Evolutionary conservation across 2,888 invertebrate genomes (phyloP).

Genomic region (Rhagonycha lutea): DNA sequence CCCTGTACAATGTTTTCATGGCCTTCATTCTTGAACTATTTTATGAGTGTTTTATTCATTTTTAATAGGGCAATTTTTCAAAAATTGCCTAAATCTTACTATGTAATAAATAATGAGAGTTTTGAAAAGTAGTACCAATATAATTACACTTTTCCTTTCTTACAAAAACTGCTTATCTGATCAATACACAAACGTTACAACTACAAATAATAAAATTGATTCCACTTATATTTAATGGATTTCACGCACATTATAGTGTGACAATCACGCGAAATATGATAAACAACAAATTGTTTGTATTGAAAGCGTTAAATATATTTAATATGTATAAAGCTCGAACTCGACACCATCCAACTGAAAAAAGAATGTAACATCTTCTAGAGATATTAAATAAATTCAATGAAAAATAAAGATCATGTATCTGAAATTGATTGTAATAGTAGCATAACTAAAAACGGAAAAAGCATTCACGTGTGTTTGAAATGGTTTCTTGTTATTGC

Average conservation of each 20-base stretch:
- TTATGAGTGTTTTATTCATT: too few species aligned
- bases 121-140: too few species aligned
- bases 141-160: too few species aligned
- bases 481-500: constrained; percentile 27
- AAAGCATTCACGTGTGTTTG: constrained; percentile 11
- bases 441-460: not conserved
- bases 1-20: too few species aligned
- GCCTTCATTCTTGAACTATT: too few species aligned
- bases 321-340: not conserved
- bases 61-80: too few species aligned
- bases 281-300: not conserved
- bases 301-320: not conserved
- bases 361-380: not conserved
- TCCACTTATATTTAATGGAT: not conserved
- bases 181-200: not conserved
- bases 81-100: too few species aligned
- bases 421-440: not conserved
- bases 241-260: not conserved
- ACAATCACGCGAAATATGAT: not conserved
- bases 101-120: too few species aligned
- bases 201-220: not conserved
- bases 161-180: too few species aligned
- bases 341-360: not conserved
- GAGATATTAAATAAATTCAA: not conserved
- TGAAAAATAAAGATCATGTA: not conserved